These are phyloP conservation scores for Argyresthia albistria DNA, from an alignment of 2,888 invertebrate genomes.

Conservation along the genomic window DNA sequence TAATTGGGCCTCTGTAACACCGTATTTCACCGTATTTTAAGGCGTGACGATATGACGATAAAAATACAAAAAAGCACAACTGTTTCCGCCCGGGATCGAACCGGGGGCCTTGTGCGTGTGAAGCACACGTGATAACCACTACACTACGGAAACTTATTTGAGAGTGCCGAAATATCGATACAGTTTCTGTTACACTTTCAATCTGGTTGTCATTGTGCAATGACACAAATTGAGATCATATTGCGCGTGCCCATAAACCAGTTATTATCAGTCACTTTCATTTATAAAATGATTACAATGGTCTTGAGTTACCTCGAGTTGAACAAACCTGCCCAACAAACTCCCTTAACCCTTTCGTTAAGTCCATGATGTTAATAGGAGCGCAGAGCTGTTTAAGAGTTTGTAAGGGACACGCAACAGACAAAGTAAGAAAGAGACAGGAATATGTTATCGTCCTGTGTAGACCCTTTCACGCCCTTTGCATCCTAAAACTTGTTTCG, in stretches of 20 bases:
- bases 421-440: not conserved
- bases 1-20: too few relatives aligned
- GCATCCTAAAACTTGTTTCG: not conserved
- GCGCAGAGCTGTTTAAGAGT: not conserved
- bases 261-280: too few relatives aligned
- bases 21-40: too few relatives aligned
- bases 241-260: too few relatives aligned
- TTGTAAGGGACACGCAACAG: not conserved
- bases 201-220: not conserved
- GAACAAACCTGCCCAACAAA: too few relatives aligned
- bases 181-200: not conserved
- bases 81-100: slow-evolving; percentile 81
- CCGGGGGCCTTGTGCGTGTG: slow-evolving; percentile 84
- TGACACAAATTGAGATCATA: too few relatives aligned
- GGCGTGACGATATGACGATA: not conserved
- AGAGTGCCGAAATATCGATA: not conserved
- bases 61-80: not conserved
- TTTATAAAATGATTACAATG: too few relatives aligned
- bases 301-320: too few relatives aligned
- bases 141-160: slow-evolving; percentile 77
- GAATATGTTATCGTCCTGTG: not conserved
- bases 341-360: not conserved
- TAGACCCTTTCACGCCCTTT: not conserved
- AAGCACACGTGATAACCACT: slow-evolving; percentile 87
- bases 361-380: not conserved